Conservation (phyloP, 2,888 invertebrate genomes). For the Platypus cylindrus region DNA sequence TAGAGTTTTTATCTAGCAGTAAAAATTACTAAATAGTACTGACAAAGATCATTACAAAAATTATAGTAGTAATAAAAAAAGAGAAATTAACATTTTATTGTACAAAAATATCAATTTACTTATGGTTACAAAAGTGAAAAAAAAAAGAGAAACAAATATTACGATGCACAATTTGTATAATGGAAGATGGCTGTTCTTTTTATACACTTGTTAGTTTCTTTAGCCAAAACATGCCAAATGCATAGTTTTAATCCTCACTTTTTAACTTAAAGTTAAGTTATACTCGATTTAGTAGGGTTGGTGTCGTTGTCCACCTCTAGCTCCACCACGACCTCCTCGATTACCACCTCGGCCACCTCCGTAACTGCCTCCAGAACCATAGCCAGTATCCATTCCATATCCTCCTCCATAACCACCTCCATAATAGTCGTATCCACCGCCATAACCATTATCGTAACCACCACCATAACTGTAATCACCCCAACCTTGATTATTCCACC, state of each 20-base stretch:
- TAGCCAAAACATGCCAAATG: slow-evolving; percentile 11
- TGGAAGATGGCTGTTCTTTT: slow-evolving; percentile 14
- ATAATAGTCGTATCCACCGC: slow-evolving; percentile 12
- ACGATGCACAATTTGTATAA: too few relatives aligned
- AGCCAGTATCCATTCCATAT: slow-evolving; percentile 8
- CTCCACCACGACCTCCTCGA: slow-evolving; percentile 12
- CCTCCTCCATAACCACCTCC: slow-evolving; percentile 13
- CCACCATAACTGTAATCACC: slow-evolving; percentile 6
- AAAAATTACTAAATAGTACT: not conserved
- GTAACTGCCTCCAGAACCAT: slow-evolving; percentile 9
- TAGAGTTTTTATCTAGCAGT: too few relatives aligned
- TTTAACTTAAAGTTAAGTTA: slow-evolving; percentile 11
- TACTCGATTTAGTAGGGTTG: slow-evolving; percentile 13
- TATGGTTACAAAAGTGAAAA: slow-evolving; percentile 11
- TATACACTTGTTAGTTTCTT: slow-evolving; percentile 8
- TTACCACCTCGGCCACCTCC: slow-evolving; percentile 10
- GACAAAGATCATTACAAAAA: slow-evolving; percentile 1
- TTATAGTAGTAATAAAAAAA: not conserved
- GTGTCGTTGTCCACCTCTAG: slow-evolving; percentile 16
- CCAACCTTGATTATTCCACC: slow-evolving; percentile 3
- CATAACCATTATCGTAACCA: slow-evolving; percentile 10
- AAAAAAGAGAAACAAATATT: slow-evolving; percentile 11
- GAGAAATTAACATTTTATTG: slow-evolving; percentile 2
- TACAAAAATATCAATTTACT: slow-evolving; percentile 14
- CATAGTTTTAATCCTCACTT: slow-evolving; percentile 14